Conservation (phyloP, 1,140 invertebrate genomes). For the Potamilus streckersoni region DNA sequence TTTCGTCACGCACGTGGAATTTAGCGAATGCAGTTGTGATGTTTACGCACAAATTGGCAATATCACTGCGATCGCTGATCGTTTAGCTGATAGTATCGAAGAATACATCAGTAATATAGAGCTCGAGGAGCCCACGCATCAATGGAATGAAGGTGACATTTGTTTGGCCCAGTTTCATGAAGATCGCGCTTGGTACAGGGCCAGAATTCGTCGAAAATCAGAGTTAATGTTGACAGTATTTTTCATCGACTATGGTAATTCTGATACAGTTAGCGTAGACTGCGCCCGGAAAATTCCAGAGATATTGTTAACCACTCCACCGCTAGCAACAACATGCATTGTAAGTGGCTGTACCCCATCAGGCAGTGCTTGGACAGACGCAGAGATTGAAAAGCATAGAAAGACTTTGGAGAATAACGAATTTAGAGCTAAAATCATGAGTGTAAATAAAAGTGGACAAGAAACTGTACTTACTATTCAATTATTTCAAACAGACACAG, state of each 20-base stretch:
- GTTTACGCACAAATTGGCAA: constrained; percentile 26
- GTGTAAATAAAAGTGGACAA: constrained; percentile 4
- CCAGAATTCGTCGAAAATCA: constrained; percentile 72
- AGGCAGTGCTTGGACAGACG: constrained; percentile 36
- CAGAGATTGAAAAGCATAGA: constrained; percentile 40
- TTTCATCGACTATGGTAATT: constrained; percentile 73
- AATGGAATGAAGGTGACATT: constrained; percentile 70
- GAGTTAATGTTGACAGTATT: constrained; percentile 55
- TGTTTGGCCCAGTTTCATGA: constrained; percentile 80
- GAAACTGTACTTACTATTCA: constrained; percentile 14
- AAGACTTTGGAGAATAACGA: constrained; percentile 30
- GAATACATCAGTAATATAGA: constrained; percentile 22
- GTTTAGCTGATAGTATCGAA: constrained; percentile 21
- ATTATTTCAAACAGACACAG: constrained; percentile 16
- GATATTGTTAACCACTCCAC: constrained; percentile 34
- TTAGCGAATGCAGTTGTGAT: constrained; percentile 17
- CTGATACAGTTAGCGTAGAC: constrained; percentile 57
- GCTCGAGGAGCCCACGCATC: constrained; percentile 1
- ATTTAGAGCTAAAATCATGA: constrained; percentile 30
- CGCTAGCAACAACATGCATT: constrained; percentile 46
- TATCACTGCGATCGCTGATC: constrained; percentile 17
- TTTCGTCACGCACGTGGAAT: constrained; percentile 34
- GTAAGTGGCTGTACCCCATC: constrained; percentile 33
- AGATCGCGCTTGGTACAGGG: constrained; percentile 79
- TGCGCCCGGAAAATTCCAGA: constrained; percentile 30